phyloP scores from a whole-genome alignment of 2,113 vertebrate genomes.

The Bubo scandiacus region DNA sequence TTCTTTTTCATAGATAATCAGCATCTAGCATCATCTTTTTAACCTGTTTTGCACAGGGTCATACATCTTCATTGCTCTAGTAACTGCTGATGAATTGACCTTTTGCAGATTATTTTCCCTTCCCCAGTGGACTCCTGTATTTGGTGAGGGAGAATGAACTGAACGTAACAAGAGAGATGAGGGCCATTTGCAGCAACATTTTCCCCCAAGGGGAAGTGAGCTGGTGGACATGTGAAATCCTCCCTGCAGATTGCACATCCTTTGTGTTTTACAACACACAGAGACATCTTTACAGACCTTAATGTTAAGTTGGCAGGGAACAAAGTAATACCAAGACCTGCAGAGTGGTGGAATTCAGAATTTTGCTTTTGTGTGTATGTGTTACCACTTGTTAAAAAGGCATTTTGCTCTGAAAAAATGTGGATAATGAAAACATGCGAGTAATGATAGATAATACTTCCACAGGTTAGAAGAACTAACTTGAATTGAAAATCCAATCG shows the following conservation, averaged over 20 bases:
- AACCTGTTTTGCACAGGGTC: background rate
- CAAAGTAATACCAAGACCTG: background rate
- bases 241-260: background rate
- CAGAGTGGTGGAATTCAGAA: background rate
- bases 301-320: background rate
- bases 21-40: background rate
- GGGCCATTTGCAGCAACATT: background rate
- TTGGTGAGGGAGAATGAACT: background rate
- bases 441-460: background rate
- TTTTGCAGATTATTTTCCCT: background rate
- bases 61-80: background rate
- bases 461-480: background rate
- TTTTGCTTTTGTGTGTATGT: background rate
- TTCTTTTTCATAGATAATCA: background rate
- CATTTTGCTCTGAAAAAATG: background rate
- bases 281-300: background rate
- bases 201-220: background rate
- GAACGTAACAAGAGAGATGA: background rate
- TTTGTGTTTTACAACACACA: background rate
- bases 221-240: background rate
- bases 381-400: background rate
- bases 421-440: background rate
- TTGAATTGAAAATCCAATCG: background rate
- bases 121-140: background rate
- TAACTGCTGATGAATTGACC: background rate